Evolutionary conservation across 2,888 invertebrate species (phyloP), one percentile per base, ranked within the genome.

Genomic region (Spodoptera exigua): DNA sequence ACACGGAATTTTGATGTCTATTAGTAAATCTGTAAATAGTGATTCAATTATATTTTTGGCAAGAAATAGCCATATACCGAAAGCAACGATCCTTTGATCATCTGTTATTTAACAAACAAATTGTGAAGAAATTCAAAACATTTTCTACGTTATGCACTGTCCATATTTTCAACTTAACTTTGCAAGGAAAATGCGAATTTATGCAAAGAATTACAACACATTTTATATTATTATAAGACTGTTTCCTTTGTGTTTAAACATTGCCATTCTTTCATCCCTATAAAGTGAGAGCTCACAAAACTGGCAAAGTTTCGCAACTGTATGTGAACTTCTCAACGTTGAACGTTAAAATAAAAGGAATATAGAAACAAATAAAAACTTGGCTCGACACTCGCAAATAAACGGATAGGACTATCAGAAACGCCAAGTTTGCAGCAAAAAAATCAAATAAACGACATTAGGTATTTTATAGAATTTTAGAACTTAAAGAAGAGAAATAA

Each of bases 191-290:
- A 46, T 48, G 78, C 81, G 81, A 84, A 82, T 84, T 85, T 81
- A 76, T 76, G 72, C 74, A 82, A 81, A 84, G 79, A 82, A 78
- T 81, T 77, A 79, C 46, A 61, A 53, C 65, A 71, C 75, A 69
- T 78, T 79, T 78, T 9, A 27, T 27, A 27, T 75, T 74, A 81
- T 82, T 70, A 72, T 59, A 48, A 64, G 76, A 78, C 74, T 78
- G 63, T 61, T 63, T 53, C 17, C 21, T 43, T 21, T 53, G 47
- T 70, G 58, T 59, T 59, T 54, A 16, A 53, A 54, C 55, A 60
- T 60, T 70, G 68, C 63, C 2, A 63, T 64, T 58, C 48, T 66
- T 55, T 61, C 57, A 12, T 73, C 61, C 43, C 39, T 43, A 48
- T 46, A 35, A 10, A 35, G 10, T 5, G 16, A 32, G 57, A 9